Evolutionary conservation across 1,140 invertebrate genomes (phyloP).

Genomic region (Monomorium pharaonis): DNA sequence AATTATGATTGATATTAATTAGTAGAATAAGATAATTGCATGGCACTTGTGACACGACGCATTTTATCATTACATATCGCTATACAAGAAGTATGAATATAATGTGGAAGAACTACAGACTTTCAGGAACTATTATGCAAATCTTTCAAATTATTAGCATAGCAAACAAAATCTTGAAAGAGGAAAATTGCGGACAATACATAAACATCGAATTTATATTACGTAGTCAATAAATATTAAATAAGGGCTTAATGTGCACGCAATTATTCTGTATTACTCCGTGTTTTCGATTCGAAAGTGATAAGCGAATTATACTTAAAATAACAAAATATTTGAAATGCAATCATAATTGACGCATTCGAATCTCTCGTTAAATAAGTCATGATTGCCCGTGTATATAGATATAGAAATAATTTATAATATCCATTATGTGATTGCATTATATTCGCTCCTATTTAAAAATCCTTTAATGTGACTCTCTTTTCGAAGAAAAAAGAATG

Average conservation of each 20-base stretch:
- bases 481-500: slow-evolving; percentile 28
- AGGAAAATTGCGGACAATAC: neutral
- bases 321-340: neutral
- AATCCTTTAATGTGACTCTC: neutral
- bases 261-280: neutral
- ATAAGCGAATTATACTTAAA: neutral
- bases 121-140: neutral
- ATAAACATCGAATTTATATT: neutral
- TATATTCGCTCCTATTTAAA: neutral
- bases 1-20: neutral
- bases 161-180: neutral
- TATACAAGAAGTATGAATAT: neutral
- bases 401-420: neutral
- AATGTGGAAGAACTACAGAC: neutral
- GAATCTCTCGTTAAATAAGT: neutral
- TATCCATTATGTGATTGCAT: no score
- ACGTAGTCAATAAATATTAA: neutral
- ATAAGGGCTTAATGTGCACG: neutral
- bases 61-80: neutral
- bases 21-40: neutral
- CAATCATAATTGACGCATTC: neutral
- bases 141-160: neutral
- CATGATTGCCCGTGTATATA: neutral
- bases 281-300: neutral
- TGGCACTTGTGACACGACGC: neutral